Evolutionary conservation across 2,888 invertebrate genomes (phyloP).

Genomic region (Temnothorax rugatulus): DNA sequence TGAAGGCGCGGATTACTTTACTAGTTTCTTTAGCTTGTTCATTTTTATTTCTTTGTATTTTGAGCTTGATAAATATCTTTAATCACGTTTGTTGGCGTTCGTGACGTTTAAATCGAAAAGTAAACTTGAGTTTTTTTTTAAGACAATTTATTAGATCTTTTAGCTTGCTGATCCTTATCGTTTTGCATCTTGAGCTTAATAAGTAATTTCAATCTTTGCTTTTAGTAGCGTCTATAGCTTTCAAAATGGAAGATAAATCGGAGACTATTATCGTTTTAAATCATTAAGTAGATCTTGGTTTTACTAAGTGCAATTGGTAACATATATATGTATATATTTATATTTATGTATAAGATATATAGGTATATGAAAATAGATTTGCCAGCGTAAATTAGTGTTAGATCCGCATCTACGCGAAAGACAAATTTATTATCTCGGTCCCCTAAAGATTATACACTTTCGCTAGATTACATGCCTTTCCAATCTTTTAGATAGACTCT

Average conservation of each 20-base stretch:
- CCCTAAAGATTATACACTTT: not conserved
- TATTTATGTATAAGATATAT: not conserved
- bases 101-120: not conserved
- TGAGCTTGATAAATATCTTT: not conserved
- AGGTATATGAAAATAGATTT: not conserved
- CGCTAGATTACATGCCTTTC: conserved; percentile 8
- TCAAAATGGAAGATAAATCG: not conserved
- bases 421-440: conserved; percentile 3
- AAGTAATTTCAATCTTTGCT: not conserved
- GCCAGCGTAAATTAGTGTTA: not conserved
- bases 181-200: not conserved
- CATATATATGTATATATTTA: not conserved
- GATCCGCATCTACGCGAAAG: not conserved
- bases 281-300: not conserved
- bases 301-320: not conserved
- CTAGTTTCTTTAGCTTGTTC: not conserved
- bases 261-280: not conserved
- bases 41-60: not conserved
- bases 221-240: not conserved
- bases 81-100: not conserved
- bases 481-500: conserved; percentile 20
- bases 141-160: not conserved
- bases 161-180: not conserved
- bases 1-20: not conserved
- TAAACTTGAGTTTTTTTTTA: not conserved